These are phyloP conservation scores for Xanthostigma xanthostigma DNA, from an alignment of 2,888 invertebrate species.

Conservation along the genomic window DNA sequence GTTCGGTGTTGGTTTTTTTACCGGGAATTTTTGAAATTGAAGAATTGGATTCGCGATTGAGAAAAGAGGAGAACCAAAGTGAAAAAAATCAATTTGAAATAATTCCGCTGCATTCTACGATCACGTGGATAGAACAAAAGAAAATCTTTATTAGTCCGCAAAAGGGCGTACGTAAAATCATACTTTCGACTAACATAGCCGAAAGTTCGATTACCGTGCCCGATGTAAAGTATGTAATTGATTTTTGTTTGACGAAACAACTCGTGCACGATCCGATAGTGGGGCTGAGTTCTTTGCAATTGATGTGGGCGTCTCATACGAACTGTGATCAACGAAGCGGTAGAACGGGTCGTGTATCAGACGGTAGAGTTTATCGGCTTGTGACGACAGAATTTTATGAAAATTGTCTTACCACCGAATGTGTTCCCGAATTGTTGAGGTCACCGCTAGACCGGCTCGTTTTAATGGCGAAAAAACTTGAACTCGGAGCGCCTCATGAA, in stretches of 20 bases:
- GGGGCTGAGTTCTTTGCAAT: slow-evolving; percentile 60
- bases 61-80: slow-evolving; percentile 9
- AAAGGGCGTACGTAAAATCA: slow-evolving; percentile 60
- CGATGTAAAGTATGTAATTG: slow-evolving; percentile 79
- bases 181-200: slow-evolving; percentile 81
- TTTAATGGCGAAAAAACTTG: slow-evolving; percentile 63
- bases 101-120: slow-evolving; percentile 43
- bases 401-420: slow-evolving; percentile 35
- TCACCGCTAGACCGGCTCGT: slow-evolving; percentile 70
- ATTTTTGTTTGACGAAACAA: slow-evolving; percentile 83
- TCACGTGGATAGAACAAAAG: slow-evolving; percentile 49
- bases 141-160: slow-evolving; percentile 44
- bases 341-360: slow-evolving; percentile 74
- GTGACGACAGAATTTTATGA: slow-evolving; percentile 51
- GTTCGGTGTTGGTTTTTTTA: slow-evolving; percentile 73
- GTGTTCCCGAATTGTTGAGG: slow-evolving; percentile 60
- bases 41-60: slow-evolving; percentile 37
- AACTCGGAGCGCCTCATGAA: slow-evolving; percentile 61
- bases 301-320: slow-evolving; percentile 79
- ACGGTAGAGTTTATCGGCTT: slow-evolving; percentile 74
- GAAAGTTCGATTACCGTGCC: slow-evolving; percentile 87
- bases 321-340: slow-evolving; percentile 85
- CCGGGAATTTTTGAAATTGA: slow-evolving; percentile 82
- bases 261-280: slow-evolving; percentile 59
- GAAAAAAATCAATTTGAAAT: slow-evolving; percentile 24